phyloP scores from a whole-genome alignment of 2,797 vertebrate genomes.

The Passerculus sandwichensis region DNA sequence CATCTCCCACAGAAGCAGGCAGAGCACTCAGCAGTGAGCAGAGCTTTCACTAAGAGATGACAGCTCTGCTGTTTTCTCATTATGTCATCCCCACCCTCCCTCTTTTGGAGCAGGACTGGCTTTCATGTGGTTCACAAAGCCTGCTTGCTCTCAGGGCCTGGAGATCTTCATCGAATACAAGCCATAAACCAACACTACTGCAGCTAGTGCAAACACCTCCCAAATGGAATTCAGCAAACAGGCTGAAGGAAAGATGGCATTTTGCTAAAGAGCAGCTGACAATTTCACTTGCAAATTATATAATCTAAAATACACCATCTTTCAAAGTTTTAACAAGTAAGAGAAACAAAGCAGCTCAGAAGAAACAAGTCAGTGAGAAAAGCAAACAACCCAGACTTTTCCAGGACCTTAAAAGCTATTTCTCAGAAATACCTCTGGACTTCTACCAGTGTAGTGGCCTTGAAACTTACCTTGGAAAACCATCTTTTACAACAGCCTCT shows the following conservation, averaged over 20 bases:
- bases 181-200: neutral
- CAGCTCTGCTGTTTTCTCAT: neutral
- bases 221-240: neutral
- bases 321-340: neutral
- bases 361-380: neutral
- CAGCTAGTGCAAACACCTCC: fast-evolving
- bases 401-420: neutral
- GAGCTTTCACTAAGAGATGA: neutral
- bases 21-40: neutral
- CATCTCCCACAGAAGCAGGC: neutral
- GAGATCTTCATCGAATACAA: neutral
- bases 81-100: neutral
- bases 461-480: neutral
- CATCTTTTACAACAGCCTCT: neutral
- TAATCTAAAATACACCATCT: neutral
- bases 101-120: neutral
- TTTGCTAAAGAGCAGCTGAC: neutral
- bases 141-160: neutral
- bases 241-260: neutral
- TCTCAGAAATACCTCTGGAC: neutral
- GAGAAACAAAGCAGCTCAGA: neutral
- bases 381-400: neutral
- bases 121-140: neutral
- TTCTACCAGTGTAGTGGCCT: neutral
- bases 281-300: neutral